phyloP scores from a whole-genome alignment of 2,113 vertebrate species.

The Antechinus flavipes region DNA sequence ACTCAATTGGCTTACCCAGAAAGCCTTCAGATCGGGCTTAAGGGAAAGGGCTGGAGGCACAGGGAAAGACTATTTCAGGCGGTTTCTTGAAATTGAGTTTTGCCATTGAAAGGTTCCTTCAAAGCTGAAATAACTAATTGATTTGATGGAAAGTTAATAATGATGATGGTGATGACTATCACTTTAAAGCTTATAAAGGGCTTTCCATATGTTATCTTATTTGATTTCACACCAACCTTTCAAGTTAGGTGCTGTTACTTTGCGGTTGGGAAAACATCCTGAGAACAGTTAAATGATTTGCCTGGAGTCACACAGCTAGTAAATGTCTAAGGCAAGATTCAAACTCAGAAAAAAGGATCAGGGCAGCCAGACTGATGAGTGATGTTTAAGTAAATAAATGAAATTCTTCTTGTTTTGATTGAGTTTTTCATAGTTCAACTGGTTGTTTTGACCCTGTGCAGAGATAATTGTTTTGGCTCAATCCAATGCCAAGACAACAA shows the following conservation, averaged over 20 bases:
- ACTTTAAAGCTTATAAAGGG: neutral
- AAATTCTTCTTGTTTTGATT: too few species aligned
- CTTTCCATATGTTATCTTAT: neutral
- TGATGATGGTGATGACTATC: neutral
- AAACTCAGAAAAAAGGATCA: neutral
- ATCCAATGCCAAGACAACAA: neutral
- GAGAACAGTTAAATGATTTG: neutral
- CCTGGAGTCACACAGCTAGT: too few species aligned
- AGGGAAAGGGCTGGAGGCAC: neutral
- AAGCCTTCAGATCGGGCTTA: neutral
- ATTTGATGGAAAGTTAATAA: neutral
- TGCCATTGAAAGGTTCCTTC: neutral
- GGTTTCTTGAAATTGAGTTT: neutral
- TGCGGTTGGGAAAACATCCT: neutral
- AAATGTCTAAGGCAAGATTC: neutral
- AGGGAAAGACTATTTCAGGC: neutral
- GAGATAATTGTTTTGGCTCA: neutral
- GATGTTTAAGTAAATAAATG: neutral
- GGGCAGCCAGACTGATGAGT: neutral
- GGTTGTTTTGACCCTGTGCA: neutral
- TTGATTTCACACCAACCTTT: neutral
- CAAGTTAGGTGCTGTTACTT: neutral
- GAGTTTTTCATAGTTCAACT: neutral
- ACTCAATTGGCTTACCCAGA: neutral
- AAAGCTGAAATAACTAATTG: neutral